Percentiles rank a stretch among this genome's conserved stretches.
Conservation (phyloP, 2,888 invertebrate species). For the Lepeophtheirus nordmannii region DNA sequence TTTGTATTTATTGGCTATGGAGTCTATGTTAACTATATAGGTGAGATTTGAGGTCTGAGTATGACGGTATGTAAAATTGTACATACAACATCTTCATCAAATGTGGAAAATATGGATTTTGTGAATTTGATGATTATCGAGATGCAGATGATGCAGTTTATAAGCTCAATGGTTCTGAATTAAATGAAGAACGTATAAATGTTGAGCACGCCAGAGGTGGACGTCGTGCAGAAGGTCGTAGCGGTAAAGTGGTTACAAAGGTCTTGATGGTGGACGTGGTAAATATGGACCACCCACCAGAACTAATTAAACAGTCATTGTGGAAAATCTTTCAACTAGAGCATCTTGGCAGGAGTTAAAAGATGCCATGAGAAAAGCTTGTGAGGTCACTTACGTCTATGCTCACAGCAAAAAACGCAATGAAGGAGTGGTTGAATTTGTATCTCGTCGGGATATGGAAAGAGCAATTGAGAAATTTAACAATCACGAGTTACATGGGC, state of each 20-base stretch:
- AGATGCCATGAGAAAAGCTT: constrained; percentile 97
- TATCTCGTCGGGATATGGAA: constrained; percentile 81
- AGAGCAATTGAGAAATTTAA: constrained; percentile 90
- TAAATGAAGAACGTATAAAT: constrained; percentile 91
- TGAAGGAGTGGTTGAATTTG: constrained; percentile 95
- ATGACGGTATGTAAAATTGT: too few relatives aligned
- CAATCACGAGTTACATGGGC: constrained; percentile 86
- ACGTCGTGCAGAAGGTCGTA: constrained; percentile 46
- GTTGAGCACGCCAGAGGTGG: constrained; percentile 73
- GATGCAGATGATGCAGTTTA: constrained; percentile 98
- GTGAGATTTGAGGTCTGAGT: too few relatives aligned
- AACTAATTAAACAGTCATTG: constrained; percentile 86
- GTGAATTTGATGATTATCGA: constrained; percentile 79
- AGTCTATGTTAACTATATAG: too few relatives aligned
- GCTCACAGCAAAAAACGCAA: constrained; percentile 89
- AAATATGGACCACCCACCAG: constrained; percentile 94
- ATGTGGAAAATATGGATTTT: constrained; percentile 25
- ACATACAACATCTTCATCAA: constrained; percentile 54
- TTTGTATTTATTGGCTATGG: too few relatives aligned
- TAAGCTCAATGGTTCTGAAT: constrained; percentile 88
- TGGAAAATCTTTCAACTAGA: constrained; percentile 91
- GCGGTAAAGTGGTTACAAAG: constrained; percentile 34
- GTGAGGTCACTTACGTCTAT: constrained; percentile 95
- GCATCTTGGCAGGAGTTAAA: constrained; percentile 99
- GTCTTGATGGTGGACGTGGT: neutral